phyloP scores from a whole-genome alignment of 1,140 invertebrate species.

The Dolichoris vasculosae region DNA sequence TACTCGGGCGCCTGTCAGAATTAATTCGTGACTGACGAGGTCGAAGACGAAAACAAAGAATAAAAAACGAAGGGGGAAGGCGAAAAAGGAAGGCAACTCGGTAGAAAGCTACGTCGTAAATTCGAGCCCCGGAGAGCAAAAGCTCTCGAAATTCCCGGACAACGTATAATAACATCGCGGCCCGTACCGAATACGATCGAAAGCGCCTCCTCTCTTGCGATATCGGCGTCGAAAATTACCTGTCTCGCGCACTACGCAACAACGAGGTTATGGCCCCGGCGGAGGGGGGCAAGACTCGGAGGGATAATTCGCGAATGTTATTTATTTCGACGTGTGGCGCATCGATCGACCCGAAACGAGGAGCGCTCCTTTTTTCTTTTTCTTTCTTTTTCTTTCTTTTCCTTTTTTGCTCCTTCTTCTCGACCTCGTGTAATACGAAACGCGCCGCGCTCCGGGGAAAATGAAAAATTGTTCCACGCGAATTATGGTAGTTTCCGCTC shows the following conservation, averaged over 20 bases:
- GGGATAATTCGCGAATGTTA: conserved; percentile 65
- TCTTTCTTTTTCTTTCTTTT: too few relatives aligned
- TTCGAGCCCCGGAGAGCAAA: neutral
- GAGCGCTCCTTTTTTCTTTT: conserved; percentile 27
- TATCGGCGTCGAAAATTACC: conserved; percentile 36
- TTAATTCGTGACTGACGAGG: conserved; percentile 18
- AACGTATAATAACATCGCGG: conserved; percentile 14
- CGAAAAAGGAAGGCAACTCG: neutral
- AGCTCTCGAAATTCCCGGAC: conserved; percentile 26
- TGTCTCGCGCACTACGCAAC: conserved; percentile 25
- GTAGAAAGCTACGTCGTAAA: conserved; percentile 47
- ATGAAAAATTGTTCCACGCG: neutral
- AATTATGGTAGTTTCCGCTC: neutral
- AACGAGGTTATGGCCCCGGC: conserved; percentile 2
- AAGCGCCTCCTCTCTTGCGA: neutral
- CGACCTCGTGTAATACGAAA: too few relatives aligned
- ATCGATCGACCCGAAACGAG: conserved; percentile 14
- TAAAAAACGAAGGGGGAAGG: neutral
- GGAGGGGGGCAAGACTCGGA: conserved; percentile 33
- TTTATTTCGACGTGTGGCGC: conserved; percentile 64
- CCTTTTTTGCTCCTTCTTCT: too few relatives aligned
- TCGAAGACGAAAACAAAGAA: neutral
- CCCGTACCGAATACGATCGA: conserved; percentile 6
- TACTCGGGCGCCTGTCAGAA: neutral
- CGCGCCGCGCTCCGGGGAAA: too few relatives aligned